Base-by-base conservation (phyloP, 2,888 invertebrate genomes). In the Harpagoxenus sublaevis region DNA sequence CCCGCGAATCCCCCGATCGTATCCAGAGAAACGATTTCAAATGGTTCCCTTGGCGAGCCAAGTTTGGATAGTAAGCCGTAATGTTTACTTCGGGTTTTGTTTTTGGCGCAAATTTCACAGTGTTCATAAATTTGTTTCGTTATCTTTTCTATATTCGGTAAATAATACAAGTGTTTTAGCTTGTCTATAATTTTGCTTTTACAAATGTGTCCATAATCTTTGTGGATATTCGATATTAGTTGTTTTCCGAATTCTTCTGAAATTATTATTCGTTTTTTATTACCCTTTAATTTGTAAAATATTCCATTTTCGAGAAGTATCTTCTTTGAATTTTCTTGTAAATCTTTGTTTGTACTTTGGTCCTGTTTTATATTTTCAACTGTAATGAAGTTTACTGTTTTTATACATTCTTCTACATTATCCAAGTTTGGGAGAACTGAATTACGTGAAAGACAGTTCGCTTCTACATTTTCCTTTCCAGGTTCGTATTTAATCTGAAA, bases 1-100 rank as follows among this genome's bases (percentile, higher is more conserved):
- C 92, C 91, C 39, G 88, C 87, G 85, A 93, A 90, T 39, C 93
- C 92, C 77, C 92, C 92, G 63, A 92, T 92, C 23, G 92, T 92
- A 71, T 93, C 92, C 48, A 93, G 83, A 8, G 92, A 93, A 12
- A 92, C 81, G 77, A 93, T 92, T 88, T 93, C 89, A 65, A 89
- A 90, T 12, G 92, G 91, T 65, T 89, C 57, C 75, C 15, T 83
- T 39, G 92, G 91, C n/a, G 92, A 91, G 9, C 90, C 91, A 9
- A 92, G 68, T 60, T 57, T 23, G 55, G 55, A 57, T 23, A 28
- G 42, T 6, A 42, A 9, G 9, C 63, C 63, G 3, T 63, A 63
- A 6, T 63, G 63, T 18, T 18, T 63, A 9, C 42, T 63, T 63
- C 42, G 42, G 10, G 63, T 63, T n/a, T 63, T 63, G 12, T 63